These are phyloP conservation scores for Musca domestica DNA, from an alignment of 1,140 invertebrate genomes.

Conservation along the genomic window DNA sequence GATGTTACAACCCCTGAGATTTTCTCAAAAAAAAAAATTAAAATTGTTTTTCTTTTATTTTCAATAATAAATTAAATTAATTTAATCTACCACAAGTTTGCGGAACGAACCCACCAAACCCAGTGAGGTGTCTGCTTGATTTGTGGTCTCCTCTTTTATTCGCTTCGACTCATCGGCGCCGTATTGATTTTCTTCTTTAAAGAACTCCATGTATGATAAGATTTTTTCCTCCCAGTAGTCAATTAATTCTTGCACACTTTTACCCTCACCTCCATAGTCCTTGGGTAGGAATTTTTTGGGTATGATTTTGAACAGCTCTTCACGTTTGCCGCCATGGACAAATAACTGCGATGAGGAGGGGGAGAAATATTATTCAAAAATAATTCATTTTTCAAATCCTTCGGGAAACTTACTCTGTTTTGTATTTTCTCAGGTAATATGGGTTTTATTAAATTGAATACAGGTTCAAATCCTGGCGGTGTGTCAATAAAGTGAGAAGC, in stretches of 20 bases:
- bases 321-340: conserved; percentile 23
- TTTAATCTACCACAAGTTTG: neutral
- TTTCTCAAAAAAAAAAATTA: too few relatives aligned
- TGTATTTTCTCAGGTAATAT: conserved; percentile 5
- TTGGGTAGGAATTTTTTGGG: conserved; percentile 55
- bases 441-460: conserved; percentile 1
- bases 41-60: too few relatives aligned
- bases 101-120: conserved; percentile 9
- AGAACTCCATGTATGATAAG: conserved; percentile 50
- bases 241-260: conserved; percentile 48
- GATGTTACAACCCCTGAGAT: too few relatives aligned
- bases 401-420: conserved; percentile 3
- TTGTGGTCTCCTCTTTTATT: too few relatives aligned
- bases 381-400: neutral
- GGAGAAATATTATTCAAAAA: neutral
- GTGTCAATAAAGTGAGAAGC: conserved; percentile 55
- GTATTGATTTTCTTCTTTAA: conserved; percentile 56
- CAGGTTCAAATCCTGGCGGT: conserved; percentile 56
- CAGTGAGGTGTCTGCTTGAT: neutral
- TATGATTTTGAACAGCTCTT: conserved; percentile 50
- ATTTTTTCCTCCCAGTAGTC: conserved; percentile 57
- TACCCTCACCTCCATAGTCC: conserved; percentile 57
- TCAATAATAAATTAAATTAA: too few relatives aligned
- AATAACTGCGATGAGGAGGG: conserved; percentile 32
- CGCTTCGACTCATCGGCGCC: conserved; percentile 53